A percentile compares a stretch with the other conserved stretches of the same genome.
These are phyloP conservation scores for Pelosia muscerda DNA, from an alignment of 2,888 invertebrate genomes.

Conservation along the genomic window DNA sequence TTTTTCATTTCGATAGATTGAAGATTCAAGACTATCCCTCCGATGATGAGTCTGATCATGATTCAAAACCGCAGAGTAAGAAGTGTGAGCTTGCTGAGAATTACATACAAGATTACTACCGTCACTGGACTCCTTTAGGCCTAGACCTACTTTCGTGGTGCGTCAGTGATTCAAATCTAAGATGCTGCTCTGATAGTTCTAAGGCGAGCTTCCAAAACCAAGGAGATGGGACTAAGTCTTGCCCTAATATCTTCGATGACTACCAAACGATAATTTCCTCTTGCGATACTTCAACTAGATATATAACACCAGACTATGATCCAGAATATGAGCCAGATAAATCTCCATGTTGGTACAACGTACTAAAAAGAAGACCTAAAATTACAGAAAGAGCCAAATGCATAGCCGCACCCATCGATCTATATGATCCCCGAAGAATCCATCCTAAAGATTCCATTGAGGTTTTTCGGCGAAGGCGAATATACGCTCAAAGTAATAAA, in stretches of 20 bases:
- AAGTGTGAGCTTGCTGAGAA: constrained; percentile 72
- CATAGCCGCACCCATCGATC: neutral
- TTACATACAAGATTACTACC: constrained; percentile 71
- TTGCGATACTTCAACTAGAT: constrained; percentile 34
- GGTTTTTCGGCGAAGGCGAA: constrained; percentile 68
- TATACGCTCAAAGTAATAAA: constrained; percentile 59
- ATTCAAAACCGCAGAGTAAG: constrained; percentile 15
- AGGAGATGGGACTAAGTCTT: constrained; percentile 65
- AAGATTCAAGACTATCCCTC: constrained; percentile 62
- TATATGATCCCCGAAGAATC: constrained; percentile 44
- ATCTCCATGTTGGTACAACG: constrained; percentile 10
- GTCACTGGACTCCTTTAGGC: constrained; percentile 65
- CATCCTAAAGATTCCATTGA: constrained; percentile 76
- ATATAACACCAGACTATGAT: constrained; percentile 1
- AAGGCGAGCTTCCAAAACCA: constrained; percentile 53
- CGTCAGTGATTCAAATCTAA: constrained; percentile 64
- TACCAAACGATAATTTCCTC: constrained; percentile 61
- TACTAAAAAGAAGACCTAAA: neutral
- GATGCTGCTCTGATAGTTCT: constrained; percentile 62
- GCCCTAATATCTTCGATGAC: constrained; percentile 70
- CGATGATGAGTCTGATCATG: constrained; percentile 62
- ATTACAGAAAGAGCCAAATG: neutral
- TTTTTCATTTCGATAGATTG: constrained; percentile 53
- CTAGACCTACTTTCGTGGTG: constrained; percentile 67
- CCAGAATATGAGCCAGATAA: neutral